Percentiles rank a stretch among this genome's conserved stretches.
These are phyloP conservation scores for Calcarius ornatus DNA, from an alignment of 2,113 vertebrate species.

Conservation along the genomic window DNA sequence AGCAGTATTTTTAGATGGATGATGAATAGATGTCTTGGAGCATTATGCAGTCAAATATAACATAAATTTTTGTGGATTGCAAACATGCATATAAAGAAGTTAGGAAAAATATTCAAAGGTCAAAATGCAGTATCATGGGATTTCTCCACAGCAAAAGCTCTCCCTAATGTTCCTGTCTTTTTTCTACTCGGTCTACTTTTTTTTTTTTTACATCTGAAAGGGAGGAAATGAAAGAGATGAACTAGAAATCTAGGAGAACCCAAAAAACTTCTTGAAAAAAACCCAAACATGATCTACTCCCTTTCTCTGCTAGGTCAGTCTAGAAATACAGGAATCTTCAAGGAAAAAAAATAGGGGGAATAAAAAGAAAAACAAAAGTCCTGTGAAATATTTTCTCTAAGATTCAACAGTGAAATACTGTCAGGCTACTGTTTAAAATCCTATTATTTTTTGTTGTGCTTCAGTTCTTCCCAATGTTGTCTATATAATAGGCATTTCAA, in stretches of 20 bases:
- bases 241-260: not conserved
- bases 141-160: not conserved
- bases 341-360: fast-evolving
- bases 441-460: constrained; percentile 40
- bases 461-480: constrained; percentile 48
- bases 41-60: not conserved
- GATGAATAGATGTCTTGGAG: not conserved
- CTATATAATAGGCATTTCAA: constrained; percentile 43
- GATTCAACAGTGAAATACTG: not conserved
- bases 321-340: not conserved
- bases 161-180: not conserved
- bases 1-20: not conserved
- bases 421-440: constrained; percentile 23
- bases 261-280: not conserved
- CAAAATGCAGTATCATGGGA: not conserved
- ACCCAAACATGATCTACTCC: not conserved
- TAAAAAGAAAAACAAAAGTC: not conserved
- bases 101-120: constrained; percentile 8
- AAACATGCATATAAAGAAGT: not conserved
- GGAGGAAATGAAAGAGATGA: not conserved
- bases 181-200: not conserved
- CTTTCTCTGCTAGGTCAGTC: not conserved
- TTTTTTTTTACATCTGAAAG: not conserved
- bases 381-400: not conserved
- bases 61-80: not conserved